Percentiles rank a stretch among this genome's conserved stretches.
These are phyloP conservation scores for Zoanthus sansibaricus DNA, from an alignment of 92 coral and sea anemone species.

Conservation along the genomic window DNA sequence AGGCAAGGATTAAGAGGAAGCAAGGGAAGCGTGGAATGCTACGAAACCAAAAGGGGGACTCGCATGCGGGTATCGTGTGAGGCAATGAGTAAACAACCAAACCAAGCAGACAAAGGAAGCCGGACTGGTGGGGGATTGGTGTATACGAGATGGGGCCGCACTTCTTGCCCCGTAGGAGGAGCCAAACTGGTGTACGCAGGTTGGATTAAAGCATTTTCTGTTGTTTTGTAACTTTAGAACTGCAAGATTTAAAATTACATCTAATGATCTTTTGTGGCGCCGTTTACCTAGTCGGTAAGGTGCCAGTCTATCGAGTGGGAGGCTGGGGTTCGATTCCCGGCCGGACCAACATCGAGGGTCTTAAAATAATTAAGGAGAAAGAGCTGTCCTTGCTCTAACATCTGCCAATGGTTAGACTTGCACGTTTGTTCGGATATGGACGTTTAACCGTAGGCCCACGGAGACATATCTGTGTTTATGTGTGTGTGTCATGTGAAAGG, in stretches of 20 bases:
- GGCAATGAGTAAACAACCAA: conserved; percentile 22
- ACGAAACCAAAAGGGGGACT: conserved; percentile 24
- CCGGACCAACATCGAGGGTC: too few species aligned
- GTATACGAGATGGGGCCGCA: conserved; percentile 40
- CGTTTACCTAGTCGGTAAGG: too few species aligned
- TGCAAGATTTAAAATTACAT: not conserved
- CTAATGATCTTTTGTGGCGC: too few species aligned
- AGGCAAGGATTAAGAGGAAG: not conserved
- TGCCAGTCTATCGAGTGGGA: too few species aligned
- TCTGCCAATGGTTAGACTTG: too few species aligned
- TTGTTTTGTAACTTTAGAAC: not conserved
- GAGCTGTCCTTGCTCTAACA: too few species aligned
- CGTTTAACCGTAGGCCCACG: too few species aligned
- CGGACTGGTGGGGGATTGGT: conserved; percentile 14
- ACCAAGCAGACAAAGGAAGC: conserved; percentile 21
- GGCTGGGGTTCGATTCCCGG: too few species aligned
- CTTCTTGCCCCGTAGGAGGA: conserved; percentile 39
- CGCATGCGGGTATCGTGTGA: conserved; percentile 34
- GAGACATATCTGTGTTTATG: too few species aligned
- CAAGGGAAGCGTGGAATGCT: conserved; percentile 22
- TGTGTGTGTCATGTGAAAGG: too few species aligned
- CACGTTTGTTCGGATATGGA: too few species aligned
- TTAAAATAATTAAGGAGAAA: too few species aligned
- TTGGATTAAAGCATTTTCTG: not conserved
- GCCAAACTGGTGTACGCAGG: conserved; percentile 41